A percentile compares a stretch with the other conserved stretches of the same genome.
Conservation (phyloP, 2,113 vertebrate genomes). For the Glareola pratincola region DNA sequence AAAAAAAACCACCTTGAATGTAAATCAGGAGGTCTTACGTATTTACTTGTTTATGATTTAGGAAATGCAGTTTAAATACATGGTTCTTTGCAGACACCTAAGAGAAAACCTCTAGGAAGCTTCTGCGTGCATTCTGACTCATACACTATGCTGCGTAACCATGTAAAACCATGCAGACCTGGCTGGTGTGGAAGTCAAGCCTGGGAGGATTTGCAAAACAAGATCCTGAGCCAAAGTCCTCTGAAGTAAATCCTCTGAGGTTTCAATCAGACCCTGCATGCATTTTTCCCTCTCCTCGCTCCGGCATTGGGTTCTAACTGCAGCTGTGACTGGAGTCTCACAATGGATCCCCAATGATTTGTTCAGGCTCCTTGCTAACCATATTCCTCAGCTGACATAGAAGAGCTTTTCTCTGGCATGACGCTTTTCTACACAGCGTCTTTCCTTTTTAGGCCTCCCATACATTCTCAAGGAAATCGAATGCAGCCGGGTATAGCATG, state of each 20-base stretch:
- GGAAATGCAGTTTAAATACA: background rate
- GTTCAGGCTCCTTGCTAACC: background rate
- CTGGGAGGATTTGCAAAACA: background rate
- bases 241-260: background rate
- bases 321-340: background rate
- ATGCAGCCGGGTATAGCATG: background rate
- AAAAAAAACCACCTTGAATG: background rate
- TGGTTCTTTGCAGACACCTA: background rate
- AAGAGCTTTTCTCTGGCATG: background rate
- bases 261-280: background rate
- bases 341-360: background rate
- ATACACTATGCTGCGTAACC: background rate
- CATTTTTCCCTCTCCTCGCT: background rate
- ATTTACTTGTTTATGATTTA: slow-evolving; percentile 7
- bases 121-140: background rate
- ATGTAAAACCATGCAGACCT: background rate
- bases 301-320: fast-evolving
- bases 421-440: background rate
- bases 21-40: background rate
- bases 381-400: background rate
- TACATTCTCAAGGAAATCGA: background rate
- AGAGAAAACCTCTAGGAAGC: background rate
- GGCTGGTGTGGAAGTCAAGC: background rate
- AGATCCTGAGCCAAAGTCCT: background rate
- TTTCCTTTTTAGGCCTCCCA: background rate